Evolutionary conservation across 2,797 vertebrate genomes (phyloP), one percentile per base, ranked within the genome.

Genomic region (Semaprochilodus insignis): DNA sequence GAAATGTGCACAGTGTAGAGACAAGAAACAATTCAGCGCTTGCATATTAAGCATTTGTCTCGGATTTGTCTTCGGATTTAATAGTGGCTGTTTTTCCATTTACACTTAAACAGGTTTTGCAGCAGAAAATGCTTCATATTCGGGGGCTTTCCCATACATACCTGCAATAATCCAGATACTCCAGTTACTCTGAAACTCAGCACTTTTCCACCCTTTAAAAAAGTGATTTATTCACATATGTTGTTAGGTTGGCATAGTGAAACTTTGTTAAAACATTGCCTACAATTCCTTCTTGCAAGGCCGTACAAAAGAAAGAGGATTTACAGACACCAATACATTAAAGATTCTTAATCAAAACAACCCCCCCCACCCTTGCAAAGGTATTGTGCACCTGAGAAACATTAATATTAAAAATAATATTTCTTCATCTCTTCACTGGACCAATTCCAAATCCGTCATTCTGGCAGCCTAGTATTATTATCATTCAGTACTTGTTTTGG

Each of bases 171-270:
- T 14, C 62, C 62, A 59, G 52, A 70, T 11, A 10, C 19, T 62
- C 44, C n/a, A 21, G 44, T 70, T 79, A 6, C 62, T 83, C 23
- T 4, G 40, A 82, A 25, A 55, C 57, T 19, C 62, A 23, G 27
- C 54, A 34, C 21, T 23, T 60, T 4, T 60, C 65, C 15, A 13
- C n/a, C 44, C 40, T 6, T 16, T 10, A 10, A 16, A 40, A 11
- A 44, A 15, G 14, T 36, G 55, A 2, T 82, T 70, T 77, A 62
- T 62, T 78, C 7, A 82, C 60, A 67, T 27, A 6, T 27, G 21
- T 7, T 21, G 6, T 82, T 21, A 57, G 25, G 55, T 16, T 51
- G 14, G 23, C 13, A 23, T 0, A 31, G 31, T 31, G 6, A 1
- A 4, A 23, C 15, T 34, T 0, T 34, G 13, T 31, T 1, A 13